Evolutionary conservation across 2,113 vertebrate genomes (phyloP), one percentile per base, ranked within the genome.

Genomic region (Opisthocomus hoazin): DNA sequence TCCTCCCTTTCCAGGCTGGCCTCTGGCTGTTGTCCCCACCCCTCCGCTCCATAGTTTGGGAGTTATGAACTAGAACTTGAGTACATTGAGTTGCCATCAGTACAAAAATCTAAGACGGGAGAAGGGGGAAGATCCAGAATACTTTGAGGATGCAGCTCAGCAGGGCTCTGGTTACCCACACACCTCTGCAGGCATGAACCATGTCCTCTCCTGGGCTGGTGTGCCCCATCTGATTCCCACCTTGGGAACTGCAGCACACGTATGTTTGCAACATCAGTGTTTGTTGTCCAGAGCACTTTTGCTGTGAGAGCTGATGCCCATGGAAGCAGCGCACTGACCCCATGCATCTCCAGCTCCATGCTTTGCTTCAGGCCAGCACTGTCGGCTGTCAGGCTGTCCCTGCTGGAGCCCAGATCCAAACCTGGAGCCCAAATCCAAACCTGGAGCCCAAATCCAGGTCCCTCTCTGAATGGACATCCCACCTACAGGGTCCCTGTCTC

Each of bases 151-250:
- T 2, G 56, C 45, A 51, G 66, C 71, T 51, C 61, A 51, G 71
- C 37, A 39, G 66, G 50, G 12, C 32, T 34, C 37, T 10, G 26
- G 15, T 34, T 60, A 54, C 50, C 27, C 64, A 0, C 34, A 23
- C 22, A 6, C 10, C 29, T 21, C 32, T 23, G 39, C 76, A 41
- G 54, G 19, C 22, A 24, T 14, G 4, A 69, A 19, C 18, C 58
- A 3, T 12, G 0, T 4, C 18, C 3, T 16, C 36, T 9, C 6
- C 22, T 11, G 50, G 65, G 39, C n/a, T 16, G 17, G 14, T 18
- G 15, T 19, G 39, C 27, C 48, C 64, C 54, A 10, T 20, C 17
- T 9, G 12, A 39, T 30, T 19, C 50, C 76, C 77, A 50, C 43
- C 36, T 30, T 8, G 63, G 79, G 57, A 5, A 1, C 0, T 15